Evolutionary conservation across 2,888 invertebrate genomes (phyloP), one percentile per base, ranked within the genome.

Genomic region (Cryptocheilus praepositus): DNA sequence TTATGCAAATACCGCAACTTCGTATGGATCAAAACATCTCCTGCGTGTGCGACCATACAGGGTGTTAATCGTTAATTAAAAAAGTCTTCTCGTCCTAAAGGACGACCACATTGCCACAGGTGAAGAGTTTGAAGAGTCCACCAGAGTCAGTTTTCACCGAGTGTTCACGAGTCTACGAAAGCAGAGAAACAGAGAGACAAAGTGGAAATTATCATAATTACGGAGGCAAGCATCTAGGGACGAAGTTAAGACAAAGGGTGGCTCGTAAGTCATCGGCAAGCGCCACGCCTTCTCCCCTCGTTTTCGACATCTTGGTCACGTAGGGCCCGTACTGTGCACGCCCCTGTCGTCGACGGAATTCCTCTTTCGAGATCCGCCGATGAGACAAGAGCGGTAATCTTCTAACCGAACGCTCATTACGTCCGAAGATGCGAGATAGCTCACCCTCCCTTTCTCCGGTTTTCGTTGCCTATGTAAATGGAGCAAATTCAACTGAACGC

Each of bases 291-390:
- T 59, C 52, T 52, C 49, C 55, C 64, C 36, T 70, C 63, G 65
- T 75, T 77, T 73, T 83, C 76, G 80, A 82, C 77, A 80, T 76
- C 67, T 81, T 79, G 80, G 80, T 83, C 82, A 79, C 81, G 77
- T 80, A 36, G 69, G 71, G 55, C 57, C 67, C 56, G 64, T 56
- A 62, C 55, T 70, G 36, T 36, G 36, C 36, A 36, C 44, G 70
- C 75, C 82, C 74, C 67, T 77, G 78, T 80, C 75, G 70, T 74
- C 77, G 54, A 45, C 54, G 59, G 67, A 61, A 79, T 73, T 67
- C 59, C 52, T 67, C 65, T 21, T 28, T 46, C 21, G 21, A 76
- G 67, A 74, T 78, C 68, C 64, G 45, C 25, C 54, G 46, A 54
- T 46, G 59, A 69, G 76, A 76, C 64, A 69, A 65, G 61, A 19